phyloP scores from a whole-genome alignment of 2,113 vertebrate species.

The Lynx canadensis region DNA sequence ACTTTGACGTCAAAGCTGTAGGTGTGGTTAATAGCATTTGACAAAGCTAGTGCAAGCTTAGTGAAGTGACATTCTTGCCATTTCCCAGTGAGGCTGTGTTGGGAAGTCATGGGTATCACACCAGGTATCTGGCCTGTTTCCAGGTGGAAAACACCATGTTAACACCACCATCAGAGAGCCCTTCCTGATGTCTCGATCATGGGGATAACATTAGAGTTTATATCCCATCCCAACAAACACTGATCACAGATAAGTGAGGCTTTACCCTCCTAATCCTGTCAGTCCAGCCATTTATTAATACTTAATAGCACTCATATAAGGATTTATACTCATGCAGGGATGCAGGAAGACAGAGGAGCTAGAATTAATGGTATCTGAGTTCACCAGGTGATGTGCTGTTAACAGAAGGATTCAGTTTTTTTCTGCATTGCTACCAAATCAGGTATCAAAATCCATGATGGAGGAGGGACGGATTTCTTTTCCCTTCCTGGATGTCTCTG shows the following conservation, averaged over 20 bases:
- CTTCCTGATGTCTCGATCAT: neutral
- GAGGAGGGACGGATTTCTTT: neutral
- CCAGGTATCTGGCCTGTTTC: neutral
- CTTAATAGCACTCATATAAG: neutral
- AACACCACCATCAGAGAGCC: neutral
- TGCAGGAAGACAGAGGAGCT: neutral
- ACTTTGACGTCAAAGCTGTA: neutral
- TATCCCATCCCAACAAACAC: neutral
- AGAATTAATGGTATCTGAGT: neutral
- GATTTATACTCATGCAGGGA: neutral
- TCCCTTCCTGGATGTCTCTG: neutral
- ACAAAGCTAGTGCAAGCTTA: neutral
- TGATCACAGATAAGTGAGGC: neutral
- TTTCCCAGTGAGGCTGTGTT: neutral
- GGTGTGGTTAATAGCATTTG: neutral
- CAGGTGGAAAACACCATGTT: neutral
- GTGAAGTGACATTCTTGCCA: neutral
- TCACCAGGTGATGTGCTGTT: neutral
- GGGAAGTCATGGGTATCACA: neutral
- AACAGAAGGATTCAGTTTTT: constrained; percentile 11
- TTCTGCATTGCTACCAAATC: neutral
- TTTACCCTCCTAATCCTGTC: neutral
- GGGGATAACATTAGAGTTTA: neutral
- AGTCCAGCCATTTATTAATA: neutral
- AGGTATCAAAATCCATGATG: neutral